Conservation (phyloP, 1,140 invertebrate species). For the Drosophila tristis region DNA sequence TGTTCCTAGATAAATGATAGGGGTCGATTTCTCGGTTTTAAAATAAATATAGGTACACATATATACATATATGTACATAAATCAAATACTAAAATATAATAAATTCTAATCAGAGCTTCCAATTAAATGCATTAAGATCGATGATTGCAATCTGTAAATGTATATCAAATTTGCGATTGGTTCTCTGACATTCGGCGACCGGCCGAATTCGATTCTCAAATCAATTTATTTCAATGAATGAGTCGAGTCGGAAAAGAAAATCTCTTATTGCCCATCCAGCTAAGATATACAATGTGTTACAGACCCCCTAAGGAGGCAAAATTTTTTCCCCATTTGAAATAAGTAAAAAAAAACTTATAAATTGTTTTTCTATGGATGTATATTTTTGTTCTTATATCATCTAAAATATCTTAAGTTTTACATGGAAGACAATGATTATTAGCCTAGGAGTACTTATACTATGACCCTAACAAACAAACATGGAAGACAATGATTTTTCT, state of each 20-base stretch:
- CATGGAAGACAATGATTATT: constrained; percentile 82
- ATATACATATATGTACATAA: too few relatives aligned
- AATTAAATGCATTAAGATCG: too few relatives aligned
- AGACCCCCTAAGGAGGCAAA: background rate
- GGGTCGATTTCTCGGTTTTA: too few relatives aligned
- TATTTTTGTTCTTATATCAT: constrained; percentile 50
- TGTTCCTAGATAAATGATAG: too few relatives aligned
- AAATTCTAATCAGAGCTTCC: too few relatives aligned
- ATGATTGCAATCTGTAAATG: background rate
- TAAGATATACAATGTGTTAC: too few relatives aligned
- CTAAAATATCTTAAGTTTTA: constrained; percentile 56
- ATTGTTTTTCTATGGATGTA: constrained; percentile 18
- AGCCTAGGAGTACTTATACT: constrained; percentile 37
- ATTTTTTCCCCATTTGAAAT: background rate
- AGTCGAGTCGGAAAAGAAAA: background rate
- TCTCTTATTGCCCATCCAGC: background rate
- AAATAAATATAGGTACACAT: too few relatives aligned
- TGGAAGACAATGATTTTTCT: constrained; percentile 80
- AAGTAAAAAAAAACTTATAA: background rate
- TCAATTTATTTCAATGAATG: too few relatives aligned
- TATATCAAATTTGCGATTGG: background rate
- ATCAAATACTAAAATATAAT: too few relatives aligned
- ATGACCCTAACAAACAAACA: constrained; percentile 77
- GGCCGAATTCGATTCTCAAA: background rate
- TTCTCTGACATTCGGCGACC: constrained; percentile 1